Conservation (phyloP, 2,113 vertebrate genomes). For the Mobula birostris region DNA sequence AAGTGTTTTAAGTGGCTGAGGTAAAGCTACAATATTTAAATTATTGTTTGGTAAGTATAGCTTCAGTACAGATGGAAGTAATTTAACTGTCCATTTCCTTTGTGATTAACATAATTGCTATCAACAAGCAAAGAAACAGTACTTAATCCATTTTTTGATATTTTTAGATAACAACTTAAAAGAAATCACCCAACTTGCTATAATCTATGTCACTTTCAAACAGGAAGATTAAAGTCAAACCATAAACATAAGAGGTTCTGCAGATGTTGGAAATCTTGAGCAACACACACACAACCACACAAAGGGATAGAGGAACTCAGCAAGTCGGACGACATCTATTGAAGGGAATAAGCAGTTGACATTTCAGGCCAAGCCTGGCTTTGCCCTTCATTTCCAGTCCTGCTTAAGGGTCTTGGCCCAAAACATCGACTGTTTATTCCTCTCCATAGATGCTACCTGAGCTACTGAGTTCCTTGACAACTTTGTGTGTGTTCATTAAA, state of each 20-base stretch:
- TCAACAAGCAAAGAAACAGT: not conserved
- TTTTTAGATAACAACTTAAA: slow-evolving; percentile 3
- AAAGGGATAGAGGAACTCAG: no score
- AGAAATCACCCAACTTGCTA: not conserved
- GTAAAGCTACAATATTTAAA: not conserved
- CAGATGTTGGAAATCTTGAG: no score
- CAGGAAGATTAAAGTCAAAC: not conserved
- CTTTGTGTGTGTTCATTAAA: not conserved
- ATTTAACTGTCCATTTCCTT: not conserved
- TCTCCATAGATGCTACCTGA: no score
- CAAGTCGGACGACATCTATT: no score
- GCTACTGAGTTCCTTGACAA: no score
- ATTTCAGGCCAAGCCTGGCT: no score
- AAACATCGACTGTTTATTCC: no score
- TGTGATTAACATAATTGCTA: not conserved
- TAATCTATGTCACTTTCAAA: not conserved
- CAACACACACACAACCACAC: no score
- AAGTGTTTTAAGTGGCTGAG: not conserved
- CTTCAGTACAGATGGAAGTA: not conserved
- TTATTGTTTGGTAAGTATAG: not conserved
- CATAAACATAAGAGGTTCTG: no score
- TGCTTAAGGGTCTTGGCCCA: no score
- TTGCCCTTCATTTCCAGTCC: no score
- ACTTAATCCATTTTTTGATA: not conserved
- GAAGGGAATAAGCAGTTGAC: no score